These are phyloP conservation scores for Zootoca vivipara DNA, from an alignment of 2,113 vertebrate species.

Conservation along the genomic window DNA sequence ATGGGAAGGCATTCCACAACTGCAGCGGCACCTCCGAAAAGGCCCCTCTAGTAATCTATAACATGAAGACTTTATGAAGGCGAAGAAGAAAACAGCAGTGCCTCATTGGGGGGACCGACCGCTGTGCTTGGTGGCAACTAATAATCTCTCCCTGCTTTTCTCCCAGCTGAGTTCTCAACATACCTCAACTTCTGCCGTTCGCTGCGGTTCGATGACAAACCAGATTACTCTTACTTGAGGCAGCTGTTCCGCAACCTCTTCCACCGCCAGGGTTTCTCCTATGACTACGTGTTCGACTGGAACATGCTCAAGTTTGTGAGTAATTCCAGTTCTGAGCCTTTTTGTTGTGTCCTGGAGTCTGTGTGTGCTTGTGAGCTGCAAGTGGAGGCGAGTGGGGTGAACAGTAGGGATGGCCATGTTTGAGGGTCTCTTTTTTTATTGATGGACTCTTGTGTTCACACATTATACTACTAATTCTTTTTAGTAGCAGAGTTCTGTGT, in stretches of 20 bases:
- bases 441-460: not conserved
- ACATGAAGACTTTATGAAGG: not conserved
- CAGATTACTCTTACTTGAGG: constrained; percentile 95
- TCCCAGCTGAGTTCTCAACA: constrained; percentile 92
- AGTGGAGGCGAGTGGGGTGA: not conserved
- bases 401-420: not conserved
- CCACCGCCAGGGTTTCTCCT: constrained; percentile 96
- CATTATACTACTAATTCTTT: not conserved
- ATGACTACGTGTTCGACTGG: constrained; percentile 97
- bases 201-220: constrained; percentile 97
- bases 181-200: constrained; percentile 99
- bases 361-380: not conserved
- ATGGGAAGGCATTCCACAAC: not conserved
- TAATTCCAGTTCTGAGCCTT: constrained; percentile 36
- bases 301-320: constrained; percentile 99
- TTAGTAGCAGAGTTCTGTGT: not conserved
- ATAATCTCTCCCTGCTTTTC: constrained; percentile 22
- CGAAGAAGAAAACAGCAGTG: not conserved
- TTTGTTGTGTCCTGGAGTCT: not conserved
- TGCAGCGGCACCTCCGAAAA: too few species aligned
- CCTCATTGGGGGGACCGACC: not conserved
- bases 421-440: not conserved
- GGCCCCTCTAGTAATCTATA: not conserved
- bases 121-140: not conserved
- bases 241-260: constrained; percentile 98